A percentile compares a stretch with the other conserved stretches of the same genome.
Conservation (phyloP, 2,888 invertebrate species). For the Campoletis raptor region DNA sequence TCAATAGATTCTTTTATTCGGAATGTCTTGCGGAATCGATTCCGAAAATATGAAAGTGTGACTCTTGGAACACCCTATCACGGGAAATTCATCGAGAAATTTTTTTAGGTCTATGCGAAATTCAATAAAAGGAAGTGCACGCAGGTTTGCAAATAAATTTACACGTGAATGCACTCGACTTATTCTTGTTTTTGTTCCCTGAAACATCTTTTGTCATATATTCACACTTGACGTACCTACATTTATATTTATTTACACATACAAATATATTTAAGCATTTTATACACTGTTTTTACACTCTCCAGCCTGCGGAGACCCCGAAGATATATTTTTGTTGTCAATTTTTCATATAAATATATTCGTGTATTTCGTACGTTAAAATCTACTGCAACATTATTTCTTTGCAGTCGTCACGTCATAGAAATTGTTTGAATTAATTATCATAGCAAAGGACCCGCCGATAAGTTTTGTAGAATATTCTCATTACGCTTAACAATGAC, state of each 20-base stretch:
- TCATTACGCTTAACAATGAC: neutral
- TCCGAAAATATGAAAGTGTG: neutral
- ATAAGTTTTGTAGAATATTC: neutral
- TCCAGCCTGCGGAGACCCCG: constrained; percentile 43
- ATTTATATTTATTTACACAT: constrained; percentile 28
- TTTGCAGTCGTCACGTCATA: neutral
- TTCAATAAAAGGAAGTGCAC: neutral
- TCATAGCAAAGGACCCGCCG: neutral
- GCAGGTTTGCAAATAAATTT: constrained; percentile 1
- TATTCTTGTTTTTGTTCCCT: constrained; percentile 1
- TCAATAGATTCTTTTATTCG: neutral
- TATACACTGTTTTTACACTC: constrained; percentile 14
- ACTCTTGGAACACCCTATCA: neutral
- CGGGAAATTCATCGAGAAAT: neutral
- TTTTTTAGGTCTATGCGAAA: neutral
- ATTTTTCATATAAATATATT: constrained; percentile 12
- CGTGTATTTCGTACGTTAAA: neutral
- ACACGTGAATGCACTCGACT: neutral
- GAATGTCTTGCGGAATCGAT: neutral
- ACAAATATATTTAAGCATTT: constrained; percentile 16
- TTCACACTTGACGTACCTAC: constrained; percentile 13
- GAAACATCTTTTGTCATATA: neutral
- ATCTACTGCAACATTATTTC: neutral
- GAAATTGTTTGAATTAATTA: neutral
- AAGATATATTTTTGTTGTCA: constrained; percentile 6